Evolutionary conservation across 2,888 invertebrate species (phyloP), one percentile per base, ranked within the genome.

Genomic region (Metopia argyrocephala): DNA sequence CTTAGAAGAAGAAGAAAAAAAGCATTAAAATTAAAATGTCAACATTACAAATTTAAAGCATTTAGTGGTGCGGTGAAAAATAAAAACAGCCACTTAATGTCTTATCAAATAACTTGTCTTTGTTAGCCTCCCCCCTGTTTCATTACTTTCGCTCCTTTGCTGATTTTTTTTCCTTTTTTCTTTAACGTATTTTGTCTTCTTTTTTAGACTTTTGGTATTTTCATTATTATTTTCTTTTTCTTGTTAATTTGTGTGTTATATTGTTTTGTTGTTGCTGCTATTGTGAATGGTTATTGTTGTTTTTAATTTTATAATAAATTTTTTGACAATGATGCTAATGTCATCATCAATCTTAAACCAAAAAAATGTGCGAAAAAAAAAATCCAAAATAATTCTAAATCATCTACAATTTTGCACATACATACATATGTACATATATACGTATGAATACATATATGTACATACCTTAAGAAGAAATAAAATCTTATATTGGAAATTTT

Each of bases 301-400:
- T 12, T 66, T 66, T 27, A 48, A 45, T 64, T 74, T 74, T 65
- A 74, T 62, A 62, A 75, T 65, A 66, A 57, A 68, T 86, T 84
- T 84, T 83, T 85, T 84, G 86, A 86, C 87, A 89, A 88, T 87
- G 89, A 87, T 89, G 89, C 88, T 89, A 89, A 88, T 89, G 89
- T 89, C 88, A 88, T 89, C 88, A 88, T 88, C 88, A 89, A 88
- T 88, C 88, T 88, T 88, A 85, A 83, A 85, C 82, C 69, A 81
- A 85, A 56, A 65, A 54, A 71, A 46, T 45, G 9, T n/a, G 25
- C 20, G 57, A 31, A 31, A 31, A 31, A 31, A 3, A 31, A 12
- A 31, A 31, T 38, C 15, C 12, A 38, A 38, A 38, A 38, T 31
- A 38, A 38, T 38, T n/a, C n/a, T n/a, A n/a, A n/a, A 15, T 31